phyloP scores from a whole-genome alignment of 2,113 vertebrate genomes.

The Petrocephalus zakoni region DNA sequence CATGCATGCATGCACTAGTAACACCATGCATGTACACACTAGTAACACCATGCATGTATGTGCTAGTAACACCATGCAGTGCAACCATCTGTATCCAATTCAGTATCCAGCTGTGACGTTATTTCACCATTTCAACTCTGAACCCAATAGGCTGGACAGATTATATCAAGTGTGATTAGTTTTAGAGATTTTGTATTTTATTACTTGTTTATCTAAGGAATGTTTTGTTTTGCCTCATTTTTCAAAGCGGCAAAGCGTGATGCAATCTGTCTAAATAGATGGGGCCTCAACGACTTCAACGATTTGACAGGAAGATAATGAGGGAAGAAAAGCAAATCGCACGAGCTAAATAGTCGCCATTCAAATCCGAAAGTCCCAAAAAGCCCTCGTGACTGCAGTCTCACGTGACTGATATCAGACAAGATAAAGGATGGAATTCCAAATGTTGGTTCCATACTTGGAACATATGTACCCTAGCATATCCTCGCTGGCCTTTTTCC shows the following conservation, averaged over 20 bases:
- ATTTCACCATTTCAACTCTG: neutral
- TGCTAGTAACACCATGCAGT: neutral
- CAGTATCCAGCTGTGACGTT: neutral
- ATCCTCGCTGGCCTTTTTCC: neutral
- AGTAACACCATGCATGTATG: neutral
- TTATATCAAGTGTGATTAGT: neutral
- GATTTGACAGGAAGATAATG: neutral
- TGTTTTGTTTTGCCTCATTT: neutral
- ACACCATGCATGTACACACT: too few relatives aligned
- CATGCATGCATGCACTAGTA: too few relatives aligned
- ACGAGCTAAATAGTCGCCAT: neutral
- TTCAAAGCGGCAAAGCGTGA: neutral
- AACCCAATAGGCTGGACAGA: neutral
- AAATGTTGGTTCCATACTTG: neutral
- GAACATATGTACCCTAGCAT: neutral
- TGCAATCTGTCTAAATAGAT: neutral
- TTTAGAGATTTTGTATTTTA: neutral
- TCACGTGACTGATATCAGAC: neutral
- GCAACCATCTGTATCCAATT: conserved; percentile 3
- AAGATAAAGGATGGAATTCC: neutral
- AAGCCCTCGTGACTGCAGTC: neutral
- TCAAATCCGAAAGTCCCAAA: neutral
- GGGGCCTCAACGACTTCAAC: neutral
- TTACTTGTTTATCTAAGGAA: neutral
- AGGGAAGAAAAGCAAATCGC: neutral